Base-by-base conservation (phyloP, 2,113 vertebrate species). In the Dinomys branickii region DNA sequence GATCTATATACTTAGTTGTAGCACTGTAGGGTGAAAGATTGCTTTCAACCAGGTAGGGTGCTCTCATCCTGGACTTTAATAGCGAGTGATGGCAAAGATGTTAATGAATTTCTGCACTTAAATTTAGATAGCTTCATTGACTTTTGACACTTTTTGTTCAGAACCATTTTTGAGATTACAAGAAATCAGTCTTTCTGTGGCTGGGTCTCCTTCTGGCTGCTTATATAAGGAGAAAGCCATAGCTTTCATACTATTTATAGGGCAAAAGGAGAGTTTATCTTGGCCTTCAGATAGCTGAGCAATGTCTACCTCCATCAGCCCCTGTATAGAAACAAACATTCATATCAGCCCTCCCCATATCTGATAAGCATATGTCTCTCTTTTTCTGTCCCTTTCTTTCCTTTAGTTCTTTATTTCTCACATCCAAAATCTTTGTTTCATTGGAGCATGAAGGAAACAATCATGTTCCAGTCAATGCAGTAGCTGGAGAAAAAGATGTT, bases 161-260 rank as follows among this genome's bases (percentile, higher is more conserved):
- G 52, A 94, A 84, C 14, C 38, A 50, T 28, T 83, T 96, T 78
- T 93, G 89, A 94, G 47, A 73, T 82, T 73, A 41, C 77, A 88
- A 81, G 69, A 89, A 30, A 8, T 87, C 71, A n/a, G 28, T 54
- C 16, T 80, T 47, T 77, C 44, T 80, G 20, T 35, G 30, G 28
- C 47, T 80, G 30, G 30, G 14, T 80, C 44, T 80, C 16, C 17
- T 80, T 52, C 16, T 59, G 47, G 56, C 67, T 4, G 11, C 50
- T 78, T 7, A 50, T 0, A 0, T 58, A 86, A 83, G 22, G 28
- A 95, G 61, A 93, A 96, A 90, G 77, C 52, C 4, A 0, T 28
- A 56, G 6, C 33, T 73, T 38, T 90, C 58, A 4, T 73, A 50
- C 26, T 77, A 50, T 56, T 80, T 87, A 85, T 71, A 94, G 59